Base-by-base conservation (phyloP, 23 tunicate species). In the Halocynthia aurantium region DNA sequence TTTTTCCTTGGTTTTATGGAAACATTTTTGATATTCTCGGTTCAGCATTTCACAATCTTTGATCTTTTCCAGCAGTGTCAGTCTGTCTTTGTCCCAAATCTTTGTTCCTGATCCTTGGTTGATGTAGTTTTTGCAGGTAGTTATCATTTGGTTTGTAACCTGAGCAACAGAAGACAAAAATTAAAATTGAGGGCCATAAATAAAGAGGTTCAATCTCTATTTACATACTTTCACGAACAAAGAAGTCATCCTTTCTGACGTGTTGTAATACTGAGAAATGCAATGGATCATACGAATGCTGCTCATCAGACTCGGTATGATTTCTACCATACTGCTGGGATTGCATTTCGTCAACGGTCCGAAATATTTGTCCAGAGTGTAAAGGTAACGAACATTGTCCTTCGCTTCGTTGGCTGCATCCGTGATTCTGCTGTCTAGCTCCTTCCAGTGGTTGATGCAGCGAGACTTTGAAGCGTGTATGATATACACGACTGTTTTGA, bases 111-210 rank as follows among this genome's bases (percentile, higher is more conserved):
- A 66, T 56, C 95, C 95, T 54, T 84, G 84, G 75, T 72, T 89
- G 81, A 89, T 89, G 73, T 89, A 89, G 21, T 67, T 77, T 52
- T 85, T 81, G 82, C 95, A 89, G 21, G 95, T 83, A 57, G 87
- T 89, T 50, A 89, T 89, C 95, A 89, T 89, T 75, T 89, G 95
- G 70, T 89, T 89, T 44, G 95, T 89, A 44, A 89, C 95, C 90
- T 85, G 52, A 15, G 19, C 12, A 53, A 69, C 40, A 31, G 53
- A 12, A 67, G 4, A 15, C 4, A 60, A 60, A 60, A 60, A 15
- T 60, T 15, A 60, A 15, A 15, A 60, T 15, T 60, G 1, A 60
- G 17, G 2, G 17, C 17, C 64, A 60, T 1, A 11, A 15, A 1
- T 60, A n/a, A 15, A 15, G n/a, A 60, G 17, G 17, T 15, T 60